Evolutionary conservation across 2,888 invertebrate species (phyloP).

Genomic region (Craniophora ligustri): DNA sequence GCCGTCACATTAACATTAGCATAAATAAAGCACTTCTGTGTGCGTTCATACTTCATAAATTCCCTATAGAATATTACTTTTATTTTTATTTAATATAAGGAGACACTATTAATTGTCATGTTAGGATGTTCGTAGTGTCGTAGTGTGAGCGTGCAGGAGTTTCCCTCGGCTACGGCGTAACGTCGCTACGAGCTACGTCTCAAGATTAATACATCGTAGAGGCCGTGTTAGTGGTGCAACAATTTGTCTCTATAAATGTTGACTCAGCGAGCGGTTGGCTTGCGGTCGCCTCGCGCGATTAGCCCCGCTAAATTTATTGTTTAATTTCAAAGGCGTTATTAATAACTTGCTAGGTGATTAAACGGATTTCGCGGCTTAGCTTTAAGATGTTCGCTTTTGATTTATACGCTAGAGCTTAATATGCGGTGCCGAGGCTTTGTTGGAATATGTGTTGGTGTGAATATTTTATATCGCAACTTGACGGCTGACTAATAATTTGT

Average conservation of each 20-base stretch:
- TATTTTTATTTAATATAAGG: conserved; percentile 32
- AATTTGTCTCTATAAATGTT: conserved; percentile 89
- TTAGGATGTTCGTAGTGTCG: conserved; percentile 44
- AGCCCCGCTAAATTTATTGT: conserved; percentile 87
- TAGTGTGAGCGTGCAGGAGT: conserved; percentile 57
- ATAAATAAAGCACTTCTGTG: conserved; percentile 65
- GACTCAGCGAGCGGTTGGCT: conserved; percentile 83
- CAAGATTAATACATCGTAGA: conserved; percentile 86
- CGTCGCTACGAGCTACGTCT: conserved; percentile 67
- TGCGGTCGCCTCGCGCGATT: conserved; percentile 85
- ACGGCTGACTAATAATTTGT: conserved; percentile 41
- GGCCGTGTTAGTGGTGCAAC: conserved; percentile 84
- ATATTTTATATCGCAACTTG: conserved; percentile 57
- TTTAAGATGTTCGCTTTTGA: conserved; percentile 80
- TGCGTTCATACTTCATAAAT: conserved; percentile 50
- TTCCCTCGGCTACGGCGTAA: conserved; percentile 67
- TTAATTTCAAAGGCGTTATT: conserved; percentile 88
- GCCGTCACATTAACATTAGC: conserved; percentile 66
- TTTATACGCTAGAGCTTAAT: conserved; percentile 78
- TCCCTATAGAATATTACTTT: conserved; percentile 24
- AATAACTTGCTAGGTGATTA: conserved; percentile 86
- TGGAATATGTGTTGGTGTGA: conserved; percentile 55
- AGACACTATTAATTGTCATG: conserved; percentile 28
- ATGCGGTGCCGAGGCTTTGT: conserved; percentile 71
- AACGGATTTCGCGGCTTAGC: conserved; percentile 83